These are phyloP conservation scores for Astreopora myriophthalma DNA, from an alignment of 64 coral and sea anemone species.

Conservation along the genomic window DNA sequence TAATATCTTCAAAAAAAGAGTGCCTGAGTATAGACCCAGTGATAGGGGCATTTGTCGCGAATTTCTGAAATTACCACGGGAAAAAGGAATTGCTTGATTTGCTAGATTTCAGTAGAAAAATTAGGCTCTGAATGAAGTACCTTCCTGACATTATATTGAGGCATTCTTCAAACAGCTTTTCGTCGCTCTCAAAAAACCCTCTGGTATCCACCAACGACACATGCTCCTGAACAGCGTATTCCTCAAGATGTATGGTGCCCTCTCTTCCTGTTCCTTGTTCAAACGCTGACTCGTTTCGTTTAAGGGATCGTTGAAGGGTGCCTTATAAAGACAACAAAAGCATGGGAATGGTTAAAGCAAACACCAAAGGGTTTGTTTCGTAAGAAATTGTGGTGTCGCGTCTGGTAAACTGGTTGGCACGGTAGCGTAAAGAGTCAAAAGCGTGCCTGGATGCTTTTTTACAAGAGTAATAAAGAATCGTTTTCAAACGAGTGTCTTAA, in stretches of 20 bases:
- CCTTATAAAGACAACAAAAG: background rate
- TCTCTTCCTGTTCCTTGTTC: conserved; percentile 76
- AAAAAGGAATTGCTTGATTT: background rate
- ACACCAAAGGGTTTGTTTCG: background rate
- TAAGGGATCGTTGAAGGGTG: conserved; percentile 69
- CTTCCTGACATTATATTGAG: conserved; percentile 74
- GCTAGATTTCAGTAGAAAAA: background rate
- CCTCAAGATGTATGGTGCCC: conserved; percentile 71
- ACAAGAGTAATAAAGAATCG: too few relatives aligned
- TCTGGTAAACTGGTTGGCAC: too few relatives aligned
- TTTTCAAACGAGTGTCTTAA: too few relatives aligned
- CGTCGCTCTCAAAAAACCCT: conserved; percentile 69
- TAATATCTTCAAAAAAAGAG: too few relatives aligned
- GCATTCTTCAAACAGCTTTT: conserved; percentile 60
- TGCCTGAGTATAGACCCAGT: too few relatives aligned
- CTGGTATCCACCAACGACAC: conserved; percentile 73
- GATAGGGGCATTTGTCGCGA: too few relatives aligned
- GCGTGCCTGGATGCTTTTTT: too few relatives aligned
- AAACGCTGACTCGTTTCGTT: conserved; percentile 47
- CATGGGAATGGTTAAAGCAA: background rate
- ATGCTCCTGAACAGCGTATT: conserved; percentile 33
- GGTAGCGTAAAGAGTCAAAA: too few relatives aligned
- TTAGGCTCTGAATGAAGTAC: background rate
- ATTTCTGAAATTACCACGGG: too few relatives aligned
- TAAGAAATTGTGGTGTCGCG: too few relatives aligned